Evolutionary conservation across 2,113 vertebrate species (phyloP), one percentile per base, ranked within the genome.

Genomic region (Erinaceus europaeus): DNA sequence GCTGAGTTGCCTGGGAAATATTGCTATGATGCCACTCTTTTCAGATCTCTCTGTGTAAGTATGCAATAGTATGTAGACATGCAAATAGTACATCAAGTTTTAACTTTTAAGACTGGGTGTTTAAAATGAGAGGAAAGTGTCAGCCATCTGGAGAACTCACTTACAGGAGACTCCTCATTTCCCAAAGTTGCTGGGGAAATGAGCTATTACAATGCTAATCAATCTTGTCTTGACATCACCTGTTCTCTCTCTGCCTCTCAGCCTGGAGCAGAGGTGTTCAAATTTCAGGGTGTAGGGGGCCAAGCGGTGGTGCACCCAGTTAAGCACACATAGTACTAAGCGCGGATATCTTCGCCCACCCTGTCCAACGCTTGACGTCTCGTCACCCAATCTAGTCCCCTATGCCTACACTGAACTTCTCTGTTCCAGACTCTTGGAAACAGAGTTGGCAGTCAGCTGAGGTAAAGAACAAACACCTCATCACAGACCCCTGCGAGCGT

Each of bases 51-150:
- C 67, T 59, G n/a, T 57, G 36, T 48, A 79, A 62, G 50, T 44
- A 40, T 57, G 9, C 69, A 80, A 42, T 32, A 74, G 0, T 32
- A 52, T 84, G 90, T 65, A 59, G 38, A 71, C 29, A 55, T 72
- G 17, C 83, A 40, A 83, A 40, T 72, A 86, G 81, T 32, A 36
- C 9, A 62, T 29, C 36, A 44, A 79, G 21, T 80, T 90, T 83
- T 69, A 84, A 81, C 21, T 84, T 83, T 80, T 46, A 36, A 81
- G 73, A 92, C 18, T 76, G 46, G 36, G 36, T 74, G n/a, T 84
- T 89, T 92, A 84, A 89, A 83, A 85, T 21, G 83, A 91, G 74
- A 89, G 29, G 29, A 88, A 44, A 67, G 4, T 59, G 27, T 77
- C n/a, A 69, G 69, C 13, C 71, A 86, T 64, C 67, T 90, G 65